phyloP scores from a whole-genome alignment of 1,140 invertebrate species.

The Anastrepha obliqua region DNA sequence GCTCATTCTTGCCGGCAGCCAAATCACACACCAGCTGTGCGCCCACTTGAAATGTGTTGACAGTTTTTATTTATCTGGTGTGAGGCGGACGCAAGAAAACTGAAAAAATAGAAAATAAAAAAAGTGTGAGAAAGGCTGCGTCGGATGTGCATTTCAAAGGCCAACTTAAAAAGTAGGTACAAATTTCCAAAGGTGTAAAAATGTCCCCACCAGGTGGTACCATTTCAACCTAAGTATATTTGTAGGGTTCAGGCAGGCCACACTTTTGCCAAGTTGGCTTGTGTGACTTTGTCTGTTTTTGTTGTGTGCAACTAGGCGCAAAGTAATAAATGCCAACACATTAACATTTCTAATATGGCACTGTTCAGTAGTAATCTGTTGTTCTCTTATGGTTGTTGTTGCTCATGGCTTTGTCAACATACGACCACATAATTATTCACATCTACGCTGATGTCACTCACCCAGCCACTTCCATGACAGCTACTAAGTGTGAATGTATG shows the following conservation, averaged over 20 bases:
- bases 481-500: background rate
- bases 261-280: background rate
- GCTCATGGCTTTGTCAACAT: background rate
- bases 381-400: background rate
- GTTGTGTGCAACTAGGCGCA: background rate
- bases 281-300: background rate
- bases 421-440: background rate
- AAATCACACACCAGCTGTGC: background rate
- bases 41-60: background rate
- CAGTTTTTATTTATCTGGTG: background rate
- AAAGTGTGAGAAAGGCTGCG: background rate
- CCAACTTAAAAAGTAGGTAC: no score
- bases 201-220: no score
- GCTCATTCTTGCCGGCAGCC: background rate
- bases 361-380: background rate
- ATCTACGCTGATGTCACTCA: background rate
- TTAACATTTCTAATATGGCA: conserved; percentile 25
- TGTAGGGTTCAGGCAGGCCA: background rate
- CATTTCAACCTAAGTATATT: no score
- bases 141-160: no score
- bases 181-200: background rate
- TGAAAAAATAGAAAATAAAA: background rate
- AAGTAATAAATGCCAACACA: background rate
- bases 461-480: background rate
- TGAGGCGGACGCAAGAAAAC: background rate